Base-by-base conservation (phyloP, 2,797 vertebrate species). In the Apodemus agrarius region DNA sequence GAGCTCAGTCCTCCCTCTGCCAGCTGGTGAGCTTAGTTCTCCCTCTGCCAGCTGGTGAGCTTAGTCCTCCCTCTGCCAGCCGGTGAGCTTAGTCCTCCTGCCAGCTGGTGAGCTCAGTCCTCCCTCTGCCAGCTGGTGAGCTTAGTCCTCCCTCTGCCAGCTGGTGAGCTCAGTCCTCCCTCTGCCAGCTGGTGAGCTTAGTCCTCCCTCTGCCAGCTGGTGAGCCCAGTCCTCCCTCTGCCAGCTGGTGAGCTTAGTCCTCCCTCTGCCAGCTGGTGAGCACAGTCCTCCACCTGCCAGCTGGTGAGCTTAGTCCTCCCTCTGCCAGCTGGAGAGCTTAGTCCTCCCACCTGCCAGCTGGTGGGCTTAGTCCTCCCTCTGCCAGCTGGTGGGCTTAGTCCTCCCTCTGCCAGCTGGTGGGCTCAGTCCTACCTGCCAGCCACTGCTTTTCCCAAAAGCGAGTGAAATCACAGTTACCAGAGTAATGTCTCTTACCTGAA, bases 401-500 rank as follows among this genome's bases (percentile, higher is more conserved):
- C 54, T 10, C 8, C 4, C 85, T 79, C 31, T 31, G 52, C 52
- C 52, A 52, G 52, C 12, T 52, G 52, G 11, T 52, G 52, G 3
- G 52, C 8, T 9, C 11, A 49, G 49, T 72, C 67, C 4, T 85
- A 0, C 89, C 34, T n/a, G 43, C 67, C 92, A 52, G 63, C 65
- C 22, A 16, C 74, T 92, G 54, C 43, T 46, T 40, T 37, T 81
- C 26, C 81, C 52, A 69, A 91, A 97, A 82, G 22, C 43, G 89
- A 75, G 84, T 72, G 84, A 61, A 29, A 57, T 83, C 34, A 67
- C 19, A 57, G n/a, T 91, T 94, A 65, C 65, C 67, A 46, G 82
- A 95, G 89, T 75, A 63, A 57, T 46, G 46, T 82, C 83, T 93
- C 26, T 26, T 17, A 22, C 29, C 92, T 92, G 84, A 96, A 93